Evolutionary conservation across 2,113 vertebrate genomes (phyloP).

Genomic region (Cryptotis parvus): DNA sequence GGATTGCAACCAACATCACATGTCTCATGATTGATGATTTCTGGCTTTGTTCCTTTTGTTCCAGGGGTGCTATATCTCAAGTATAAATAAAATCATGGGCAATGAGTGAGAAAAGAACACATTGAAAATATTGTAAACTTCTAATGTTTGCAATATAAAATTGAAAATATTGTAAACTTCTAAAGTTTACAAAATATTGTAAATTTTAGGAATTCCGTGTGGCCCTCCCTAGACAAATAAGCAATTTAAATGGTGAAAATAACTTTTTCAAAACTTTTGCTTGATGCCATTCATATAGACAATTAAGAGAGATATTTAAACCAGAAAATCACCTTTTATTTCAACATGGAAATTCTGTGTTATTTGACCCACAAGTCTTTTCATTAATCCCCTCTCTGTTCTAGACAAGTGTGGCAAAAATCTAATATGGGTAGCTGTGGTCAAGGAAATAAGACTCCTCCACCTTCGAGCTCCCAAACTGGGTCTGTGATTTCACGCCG

Average conservation of each 20-base stretch:
- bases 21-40: neutral
- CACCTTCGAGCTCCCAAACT: neutral
- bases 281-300: neutral
- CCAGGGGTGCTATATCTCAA: neutral
- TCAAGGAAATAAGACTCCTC: neutral
- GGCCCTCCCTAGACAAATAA: neutral
- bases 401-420: neutral
- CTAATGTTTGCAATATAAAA: no score
- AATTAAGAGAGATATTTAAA: neutral
- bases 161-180: neutral
- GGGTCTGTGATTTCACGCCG: neutral
- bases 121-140: neutral
- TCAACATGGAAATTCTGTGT: neutral
- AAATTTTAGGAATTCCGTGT: neutral
- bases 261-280: neutral
- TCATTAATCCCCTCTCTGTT: neutral
- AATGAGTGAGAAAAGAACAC: neutral
- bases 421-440: neutral
- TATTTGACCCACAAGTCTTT: neutral
- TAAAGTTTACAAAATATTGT: no score
- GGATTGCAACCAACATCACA: fast-evolving
- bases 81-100: neutral
- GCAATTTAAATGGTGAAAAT: neutral
- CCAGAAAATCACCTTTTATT: neutral
- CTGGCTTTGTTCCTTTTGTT: neutral